These are phyloP conservation scores for Alitta virens DNA, from an alignment of 2,888 invertebrate species.

Conservation along the genomic window DNA sequence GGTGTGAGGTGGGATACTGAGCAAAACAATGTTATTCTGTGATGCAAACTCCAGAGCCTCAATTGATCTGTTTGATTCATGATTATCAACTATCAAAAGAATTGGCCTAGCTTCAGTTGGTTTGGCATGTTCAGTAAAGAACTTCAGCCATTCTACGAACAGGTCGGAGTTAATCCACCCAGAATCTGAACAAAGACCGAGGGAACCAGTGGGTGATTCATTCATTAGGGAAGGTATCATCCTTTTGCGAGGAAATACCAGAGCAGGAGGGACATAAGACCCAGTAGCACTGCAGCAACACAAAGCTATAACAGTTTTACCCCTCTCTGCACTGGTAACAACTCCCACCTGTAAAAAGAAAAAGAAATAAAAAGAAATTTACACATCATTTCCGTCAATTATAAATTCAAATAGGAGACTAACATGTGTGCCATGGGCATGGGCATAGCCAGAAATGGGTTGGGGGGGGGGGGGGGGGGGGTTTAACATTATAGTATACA, in stretches of 20 bases:
- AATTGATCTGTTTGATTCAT: slow-evolving; percentile 36
- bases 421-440: too few species aligned
- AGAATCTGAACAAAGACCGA: background rate
- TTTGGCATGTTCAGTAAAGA: slow-evolving; percentile 1
- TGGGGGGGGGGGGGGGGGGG: too few species aligned
- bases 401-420: too few species aligned
- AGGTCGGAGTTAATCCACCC: slow-evolving; percentile 7
- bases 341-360: slow-evolving; percentile 7
- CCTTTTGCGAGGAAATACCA: slow-evolving; percentile 7
- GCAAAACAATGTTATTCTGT: slow-evolving; percentile 41
- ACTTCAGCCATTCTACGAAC: slow-evolving; percentile 12
- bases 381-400: too few species aligned
- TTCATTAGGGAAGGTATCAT: slow-evolving; percentile 1
- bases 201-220: slow-evolving; percentile 4
- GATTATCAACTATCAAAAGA: slow-evolving; percentile 49
- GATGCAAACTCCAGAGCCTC: slow-evolving; percentile 40
- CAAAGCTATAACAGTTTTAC: slow-evolving; percentile 3
- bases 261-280: slow-evolving; percentile 1
- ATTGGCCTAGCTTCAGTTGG: slow-evolving; percentile 30
- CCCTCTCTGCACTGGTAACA: slow-evolving; percentile 9
- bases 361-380: too few species aligned
- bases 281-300: slow-evolving; percentile 8
- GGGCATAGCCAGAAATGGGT: too few species aligned
- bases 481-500: too few species aligned
- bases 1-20: slow-evolving; percentile 48